Evolutionary conservation across 2,797 vertebrate genomes (phyloP).

Genomic region (Hydrolagus colliei): DNA sequence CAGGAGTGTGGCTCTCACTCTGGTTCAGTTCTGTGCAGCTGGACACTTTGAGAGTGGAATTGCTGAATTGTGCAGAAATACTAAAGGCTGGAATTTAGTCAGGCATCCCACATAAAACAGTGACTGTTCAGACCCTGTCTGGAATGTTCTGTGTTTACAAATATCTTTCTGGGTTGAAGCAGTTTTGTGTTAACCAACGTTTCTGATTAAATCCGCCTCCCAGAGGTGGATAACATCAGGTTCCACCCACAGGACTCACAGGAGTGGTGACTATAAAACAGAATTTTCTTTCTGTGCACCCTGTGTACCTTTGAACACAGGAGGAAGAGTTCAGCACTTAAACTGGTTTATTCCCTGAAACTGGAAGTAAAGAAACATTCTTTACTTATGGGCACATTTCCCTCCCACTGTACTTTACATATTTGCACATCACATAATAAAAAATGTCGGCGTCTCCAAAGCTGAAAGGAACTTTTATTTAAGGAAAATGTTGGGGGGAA

Average conservation of each 20-base stretch:
- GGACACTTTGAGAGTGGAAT: background rate
- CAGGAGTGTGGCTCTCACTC: no score
- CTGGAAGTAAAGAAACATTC: background rate
- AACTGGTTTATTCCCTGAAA: background rate
- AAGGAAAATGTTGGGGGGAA: background rate
- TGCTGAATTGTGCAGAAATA: constrained; percentile 7
- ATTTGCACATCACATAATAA: background rate
- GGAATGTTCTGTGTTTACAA: constrained; percentile 22
- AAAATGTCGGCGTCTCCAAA: background rate
- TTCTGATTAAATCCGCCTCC: constrained; percentile 2
- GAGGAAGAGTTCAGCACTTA: background rate
- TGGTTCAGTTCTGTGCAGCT: background rate
- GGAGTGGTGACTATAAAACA: background rate
- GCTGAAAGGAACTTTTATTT: constrained; percentile 1
- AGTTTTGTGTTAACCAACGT: constrained; percentile 8
- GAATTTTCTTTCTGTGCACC: background rate
- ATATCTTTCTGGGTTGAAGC: constrained; percentile 15
- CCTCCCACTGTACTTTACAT: background rate
- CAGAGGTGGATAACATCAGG: constrained; percentile 16
- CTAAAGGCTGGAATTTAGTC: constrained; percentile 2
- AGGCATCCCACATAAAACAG: background rate
- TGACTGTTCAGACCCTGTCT: constrained; percentile 20
- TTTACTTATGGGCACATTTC: background rate
- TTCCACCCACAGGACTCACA: background rate
- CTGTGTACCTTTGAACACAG: background rate